phyloP scores from a whole-genome alignment of 2,113 vertebrate species.

The Zootoca vivipara region DNA sequence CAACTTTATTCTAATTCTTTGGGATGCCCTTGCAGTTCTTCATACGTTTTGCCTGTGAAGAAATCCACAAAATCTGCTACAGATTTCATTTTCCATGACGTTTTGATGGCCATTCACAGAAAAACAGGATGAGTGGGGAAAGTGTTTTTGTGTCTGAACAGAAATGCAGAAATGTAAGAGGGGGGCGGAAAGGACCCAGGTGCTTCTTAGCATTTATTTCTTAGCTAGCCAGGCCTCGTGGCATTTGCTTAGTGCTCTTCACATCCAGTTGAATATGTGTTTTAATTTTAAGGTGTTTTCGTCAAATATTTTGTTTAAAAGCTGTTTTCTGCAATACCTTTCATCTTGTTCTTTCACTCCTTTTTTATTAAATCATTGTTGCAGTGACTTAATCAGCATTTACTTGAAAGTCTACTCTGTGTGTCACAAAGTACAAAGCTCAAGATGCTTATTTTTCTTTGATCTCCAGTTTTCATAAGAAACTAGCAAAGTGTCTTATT shows the following conservation, averaged over 20 bases:
- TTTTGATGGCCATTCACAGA: neutral
- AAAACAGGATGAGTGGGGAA: neutral
- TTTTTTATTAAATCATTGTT: slow-evolving; percentile 73
- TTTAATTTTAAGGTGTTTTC: slow-evolving; percentile 38
- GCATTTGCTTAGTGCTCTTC: slow-evolving; percentile 15
- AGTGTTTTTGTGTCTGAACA: neutral
- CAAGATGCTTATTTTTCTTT: slow-evolving; percentile 68
- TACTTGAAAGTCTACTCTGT: slow-evolving; percentile 64
- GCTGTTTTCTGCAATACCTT: slow-evolving; percentile 34
- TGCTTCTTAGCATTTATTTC: neutral
- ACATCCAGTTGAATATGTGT: slow-evolving; percentile 8
- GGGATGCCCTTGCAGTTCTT: neutral
- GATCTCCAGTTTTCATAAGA: slow-evolving; percentile 55
- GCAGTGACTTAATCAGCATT: slow-evolving; percentile 61
- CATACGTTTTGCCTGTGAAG: neutral
- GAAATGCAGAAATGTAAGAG: neutral
- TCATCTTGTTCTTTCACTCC: slow-evolving; percentile 49
- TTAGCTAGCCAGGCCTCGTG: neutral
- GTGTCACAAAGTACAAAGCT: slow-evolving; percentile 65
- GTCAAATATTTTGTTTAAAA: slow-evolving; percentile 46
- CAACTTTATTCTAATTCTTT: neutral
- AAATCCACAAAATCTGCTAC: neutral
- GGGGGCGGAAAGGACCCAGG: too few species aligned
- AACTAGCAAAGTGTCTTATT: neutral
- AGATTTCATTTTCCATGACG: neutral